Conservation (phyloP, 2,113 vertebrate genomes). For the Pelobates fuscus region DNA sequence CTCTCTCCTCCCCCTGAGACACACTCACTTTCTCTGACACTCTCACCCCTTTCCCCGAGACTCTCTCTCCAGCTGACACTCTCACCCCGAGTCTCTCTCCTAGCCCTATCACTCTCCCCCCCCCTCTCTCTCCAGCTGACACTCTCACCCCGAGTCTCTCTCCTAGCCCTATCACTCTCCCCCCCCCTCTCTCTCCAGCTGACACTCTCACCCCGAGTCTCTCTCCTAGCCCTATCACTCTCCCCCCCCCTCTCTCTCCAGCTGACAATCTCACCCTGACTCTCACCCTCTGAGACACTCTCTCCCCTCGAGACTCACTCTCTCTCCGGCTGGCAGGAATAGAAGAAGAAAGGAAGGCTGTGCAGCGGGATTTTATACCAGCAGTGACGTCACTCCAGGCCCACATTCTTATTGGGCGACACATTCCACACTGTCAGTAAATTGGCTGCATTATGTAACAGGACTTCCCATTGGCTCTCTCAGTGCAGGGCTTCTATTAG, state of each 20-base stretch:
- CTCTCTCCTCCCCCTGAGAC: no score
- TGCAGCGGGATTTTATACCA: neutral
- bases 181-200: no score
- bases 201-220: no score
- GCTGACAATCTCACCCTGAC: no score
- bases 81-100: neutral
- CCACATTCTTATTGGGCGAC: neutral
- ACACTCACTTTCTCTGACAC: no score
- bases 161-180: no score
- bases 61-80: neutral
- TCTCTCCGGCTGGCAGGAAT: neutral
- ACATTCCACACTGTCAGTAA: neutral
- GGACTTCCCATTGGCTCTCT: neutral
- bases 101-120: no score
- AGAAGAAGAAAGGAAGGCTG: conserved; percentile 11
- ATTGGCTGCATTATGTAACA: neutral
- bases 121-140: no score
- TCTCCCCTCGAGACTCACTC: neutral
- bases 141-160: no score
- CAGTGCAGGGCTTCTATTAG: neutral
- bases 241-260: no score
- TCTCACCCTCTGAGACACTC: neutral
- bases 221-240: no score
- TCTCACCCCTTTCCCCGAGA: no score
- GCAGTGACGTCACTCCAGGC: neutral